These are phyloP conservation scores for Nycteola revayana DNA, from an alignment of 2,888 invertebrate genomes.

Conservation along the genomic window DNA sequence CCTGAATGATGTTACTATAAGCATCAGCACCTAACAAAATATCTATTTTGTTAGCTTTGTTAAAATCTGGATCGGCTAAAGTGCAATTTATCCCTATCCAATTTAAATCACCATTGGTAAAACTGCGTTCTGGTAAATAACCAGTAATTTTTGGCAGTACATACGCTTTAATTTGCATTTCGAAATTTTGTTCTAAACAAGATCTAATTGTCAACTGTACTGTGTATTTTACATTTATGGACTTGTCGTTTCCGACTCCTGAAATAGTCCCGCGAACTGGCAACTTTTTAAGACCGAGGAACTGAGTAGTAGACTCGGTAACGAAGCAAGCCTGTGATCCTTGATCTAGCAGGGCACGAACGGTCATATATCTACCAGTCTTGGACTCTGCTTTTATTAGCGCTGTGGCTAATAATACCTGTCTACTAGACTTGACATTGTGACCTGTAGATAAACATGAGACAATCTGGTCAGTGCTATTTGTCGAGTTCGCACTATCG, in stretches of 20 bases:
- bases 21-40: too few species aligned
- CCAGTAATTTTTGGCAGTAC: conserved; percentile 17
- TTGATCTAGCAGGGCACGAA: conserved; percentile 29
- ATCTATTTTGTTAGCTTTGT: not conserved
- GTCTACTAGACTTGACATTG: conserved; percentile 5
- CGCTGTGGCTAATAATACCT: conserved; percentile 32
- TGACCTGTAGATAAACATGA: conserved; percentile 8
- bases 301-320: conserved; percentile 27
- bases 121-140: conserved; percentile 1
- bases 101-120: not conserved
- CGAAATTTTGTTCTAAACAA: conserved; percentile 5
- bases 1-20: conserved; percentile 7
- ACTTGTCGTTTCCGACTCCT: conserved; percentile 15
- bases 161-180: conserved; percentile 16
- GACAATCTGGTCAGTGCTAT: conserved; percentile 4
- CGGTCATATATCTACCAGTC: conserved; percentile 5
- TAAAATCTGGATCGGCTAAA: conserved; percentile 2
- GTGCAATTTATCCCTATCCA: not conserved
- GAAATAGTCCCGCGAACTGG: conserved; percentile 14
- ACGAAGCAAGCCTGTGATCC: conserved; percentile 34
- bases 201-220: conserved; percentile 21
- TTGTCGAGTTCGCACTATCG: conserved; percentile 1
- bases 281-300: conserved; percentile 20
- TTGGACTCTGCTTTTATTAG: conserved; percentile 20
- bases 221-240: conserved; percentile 7